These are phyloP conservation scores for Scopus umbretta DNA, from an alignment of 2,113 vertebrate species.

Conservation along the genomic window DNA sequence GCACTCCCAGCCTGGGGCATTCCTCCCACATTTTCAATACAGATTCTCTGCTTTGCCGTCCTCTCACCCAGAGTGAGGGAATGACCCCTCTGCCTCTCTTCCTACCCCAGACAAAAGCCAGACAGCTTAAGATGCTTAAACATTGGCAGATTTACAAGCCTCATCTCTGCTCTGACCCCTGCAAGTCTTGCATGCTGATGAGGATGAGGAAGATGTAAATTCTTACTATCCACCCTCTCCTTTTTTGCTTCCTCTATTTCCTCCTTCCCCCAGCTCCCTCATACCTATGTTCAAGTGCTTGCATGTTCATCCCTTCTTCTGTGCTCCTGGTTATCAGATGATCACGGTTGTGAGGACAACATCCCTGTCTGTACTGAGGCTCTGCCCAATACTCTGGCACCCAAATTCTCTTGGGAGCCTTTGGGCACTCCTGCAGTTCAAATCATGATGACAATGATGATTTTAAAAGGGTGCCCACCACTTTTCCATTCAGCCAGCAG, in stretches of 20 bases:
- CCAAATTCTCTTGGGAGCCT: background rate
- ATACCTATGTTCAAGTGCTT: background rate
- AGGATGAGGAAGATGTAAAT: background rate
- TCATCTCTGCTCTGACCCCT: background rate
- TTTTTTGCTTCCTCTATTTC: background rate
- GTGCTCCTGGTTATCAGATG: background rate
- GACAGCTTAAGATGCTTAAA: conserved; percentile 41
- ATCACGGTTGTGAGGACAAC: background rate
- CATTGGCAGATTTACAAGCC: conserved; percentile 21
- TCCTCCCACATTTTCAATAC: conserved; percentile 44
- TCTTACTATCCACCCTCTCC: background rate
- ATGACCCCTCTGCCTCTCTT: conserved; percentile 34
- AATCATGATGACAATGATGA: background rate
- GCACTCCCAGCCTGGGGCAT: background rate
- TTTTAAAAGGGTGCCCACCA: background rate
- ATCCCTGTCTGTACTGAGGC: background rate
- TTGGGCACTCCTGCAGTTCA: background rate
- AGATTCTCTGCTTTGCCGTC: background rate
- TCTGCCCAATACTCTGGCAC: background rate
- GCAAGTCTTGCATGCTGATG: background rate
- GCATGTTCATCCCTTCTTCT: background rate
- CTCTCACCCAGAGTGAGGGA: background rate
- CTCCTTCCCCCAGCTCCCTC: background rate
- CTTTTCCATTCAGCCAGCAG: background rate
- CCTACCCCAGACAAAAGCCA: conserved; percentile 48